Evolutionary conservation across 2,113 vertebrate species (phyloP).

Genomic region (Thinocorus orbignyianus): DNA sequence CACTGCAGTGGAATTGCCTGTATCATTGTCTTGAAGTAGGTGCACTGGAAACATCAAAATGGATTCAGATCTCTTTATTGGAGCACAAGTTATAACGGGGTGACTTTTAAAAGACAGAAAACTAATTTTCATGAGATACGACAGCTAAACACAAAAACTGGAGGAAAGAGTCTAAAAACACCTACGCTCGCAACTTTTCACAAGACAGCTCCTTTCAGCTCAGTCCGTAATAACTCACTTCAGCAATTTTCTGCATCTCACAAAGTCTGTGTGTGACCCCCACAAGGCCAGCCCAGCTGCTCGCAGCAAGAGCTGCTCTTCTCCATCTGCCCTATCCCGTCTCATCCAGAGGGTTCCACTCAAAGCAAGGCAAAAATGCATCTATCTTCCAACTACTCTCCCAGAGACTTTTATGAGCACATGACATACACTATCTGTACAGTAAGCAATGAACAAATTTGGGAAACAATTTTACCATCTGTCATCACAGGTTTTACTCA

Average conservation of each 20-base stretch:
- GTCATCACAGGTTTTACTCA: neutral
- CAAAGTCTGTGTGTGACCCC: fast-evolving
- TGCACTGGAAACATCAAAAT: neutral
- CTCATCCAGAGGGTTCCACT: neutral
- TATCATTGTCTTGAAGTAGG: neutral
- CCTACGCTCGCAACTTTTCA: neutral
- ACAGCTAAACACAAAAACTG: neutral
- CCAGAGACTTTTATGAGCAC: neutral
- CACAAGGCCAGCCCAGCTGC: neutral
- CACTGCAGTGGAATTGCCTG: fast-evolving
- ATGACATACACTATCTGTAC: neutral
- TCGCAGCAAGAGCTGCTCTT: neutral
- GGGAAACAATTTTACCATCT: neutral
- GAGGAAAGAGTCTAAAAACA: neutral
- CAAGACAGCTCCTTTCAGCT: neutral
- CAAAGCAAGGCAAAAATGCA: neutral
- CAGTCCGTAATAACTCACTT: neutral
- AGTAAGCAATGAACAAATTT: neutral
- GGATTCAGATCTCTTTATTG: neutral
- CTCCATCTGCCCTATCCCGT: neutral
- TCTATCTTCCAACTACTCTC: neutral
- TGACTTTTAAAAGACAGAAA: neutral
- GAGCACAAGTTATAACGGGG: neutral
- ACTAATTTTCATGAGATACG: neutral
- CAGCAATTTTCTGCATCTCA: neutral